Percentiles rank a stretch among this genome's conserved stretches.
These are phyloP conservation scores for Bombus confusus DNA, from an alignment of 1,140 invertebrate species.

Conservation along the genomic window DNA sequence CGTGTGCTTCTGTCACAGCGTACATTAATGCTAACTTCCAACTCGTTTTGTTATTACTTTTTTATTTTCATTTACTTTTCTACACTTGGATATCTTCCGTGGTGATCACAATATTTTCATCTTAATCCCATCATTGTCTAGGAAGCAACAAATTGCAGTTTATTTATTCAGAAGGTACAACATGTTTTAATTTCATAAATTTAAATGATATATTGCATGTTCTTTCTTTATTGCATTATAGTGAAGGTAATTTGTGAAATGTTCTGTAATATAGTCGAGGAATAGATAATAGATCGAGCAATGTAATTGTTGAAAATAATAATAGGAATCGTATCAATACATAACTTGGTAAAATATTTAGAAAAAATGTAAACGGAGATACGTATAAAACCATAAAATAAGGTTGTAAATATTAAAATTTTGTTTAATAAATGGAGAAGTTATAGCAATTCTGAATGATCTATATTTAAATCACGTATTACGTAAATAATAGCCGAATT, in stretches of 20 bases:
- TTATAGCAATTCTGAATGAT: neutral
- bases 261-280: neutral
- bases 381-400: neutral
- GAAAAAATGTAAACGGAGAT: neutral
- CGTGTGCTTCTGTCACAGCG: too few species aligned
- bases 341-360: neutral
- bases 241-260: neutral
- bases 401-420: neutral
- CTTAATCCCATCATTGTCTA: neutral
- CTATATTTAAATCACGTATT: too few species aligned
- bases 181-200: neutral
- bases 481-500: neutral
- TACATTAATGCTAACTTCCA: neutral
- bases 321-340: too few species aligned
- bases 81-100: neutral
- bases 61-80: neutral
- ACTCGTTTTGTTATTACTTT: neutral
- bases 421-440: neutral
- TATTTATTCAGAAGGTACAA: neutral
- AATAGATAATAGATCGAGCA: neutral
- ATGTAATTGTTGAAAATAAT: neutral
- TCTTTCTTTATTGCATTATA: neutral
- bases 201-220: neutral
- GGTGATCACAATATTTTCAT: neutral
- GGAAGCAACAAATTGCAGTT: neutral